Evolutionary conservation across 2,113 vertebrate genomes (phyloP).

Genomic region (Camelus bactrianus): DNA sequence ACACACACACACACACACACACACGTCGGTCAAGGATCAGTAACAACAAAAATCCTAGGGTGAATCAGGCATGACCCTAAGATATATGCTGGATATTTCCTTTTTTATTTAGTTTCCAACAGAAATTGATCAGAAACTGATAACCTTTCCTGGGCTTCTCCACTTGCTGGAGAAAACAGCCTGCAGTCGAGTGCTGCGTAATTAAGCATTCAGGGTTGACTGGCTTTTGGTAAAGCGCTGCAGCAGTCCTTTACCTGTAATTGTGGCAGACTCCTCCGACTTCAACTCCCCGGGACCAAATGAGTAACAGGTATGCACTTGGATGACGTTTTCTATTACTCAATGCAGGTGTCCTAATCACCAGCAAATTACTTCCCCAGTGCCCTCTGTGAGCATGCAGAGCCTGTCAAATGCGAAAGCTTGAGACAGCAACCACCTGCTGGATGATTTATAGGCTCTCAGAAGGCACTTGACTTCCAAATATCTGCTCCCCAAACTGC

Average conservation of each 20-base stretch:
- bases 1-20: too few relatives aligned
- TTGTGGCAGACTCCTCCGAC: neutral
- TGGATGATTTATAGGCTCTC: neutral
- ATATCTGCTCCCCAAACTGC: neutral
- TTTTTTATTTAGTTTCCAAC: neutral
- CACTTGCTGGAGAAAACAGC: neutral
- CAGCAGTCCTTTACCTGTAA: constrained; percentile 15
- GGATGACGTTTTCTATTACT: neutral
- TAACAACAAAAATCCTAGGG: neutral
- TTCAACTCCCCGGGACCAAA: neutral
- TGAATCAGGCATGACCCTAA: neutral
- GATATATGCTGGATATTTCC: neutral
- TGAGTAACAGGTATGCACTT: constrained; percentile 38
- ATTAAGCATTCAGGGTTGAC: neutral
- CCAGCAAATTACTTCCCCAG: constrained; percentile 21
- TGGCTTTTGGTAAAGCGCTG: neutral
- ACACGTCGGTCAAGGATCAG: neutral
- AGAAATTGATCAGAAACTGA: neutral
- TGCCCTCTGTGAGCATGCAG: neutral
- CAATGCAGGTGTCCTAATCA: neutral
- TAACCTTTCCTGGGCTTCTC: neutral
- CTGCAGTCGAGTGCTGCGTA: neutral
- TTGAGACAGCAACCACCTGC: constrained; percentile 46
- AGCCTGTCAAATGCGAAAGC: neutral
- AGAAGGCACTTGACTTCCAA: neutral